Evolutionary conservation across 2,888 invertebrate genomes (phyloP), one percentile per base, ranked within the genome.

Genomic region (Thumatha senex): DNA sequence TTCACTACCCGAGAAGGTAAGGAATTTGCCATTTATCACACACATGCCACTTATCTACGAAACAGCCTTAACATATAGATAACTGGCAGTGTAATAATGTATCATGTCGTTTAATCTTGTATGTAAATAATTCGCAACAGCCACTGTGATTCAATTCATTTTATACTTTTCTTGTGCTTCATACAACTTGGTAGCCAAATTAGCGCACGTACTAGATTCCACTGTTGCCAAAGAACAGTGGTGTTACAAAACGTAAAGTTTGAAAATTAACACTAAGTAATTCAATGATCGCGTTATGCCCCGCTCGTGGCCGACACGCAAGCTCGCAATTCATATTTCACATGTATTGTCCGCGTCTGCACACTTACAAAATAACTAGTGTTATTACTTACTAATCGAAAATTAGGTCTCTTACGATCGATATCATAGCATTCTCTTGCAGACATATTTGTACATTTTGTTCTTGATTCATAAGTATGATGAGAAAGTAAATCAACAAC

Each of bases 1-100:
- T 96, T 96, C 92, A 96, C 95, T 89, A 98, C 97, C 82, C 96
- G 97, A 93, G 97, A 98, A 95, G 97, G 97, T 96, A 92, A 93
- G 91, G 84, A 75, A 82, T 84, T 82, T 73, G 82, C 78, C 74
- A 80, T 81, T 85, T 85, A 83, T 80, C 82, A 84, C 73, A 67
- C 76, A 76, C 76, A 73, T 70, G 73, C 76, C 72, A 77, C 73
- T 80, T 78, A 74, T 78, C 77, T 72, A 74, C 67, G 63, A 67
- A 66, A 70, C 67, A 67, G 66, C 72, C 65, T 64, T 63, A 66
- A 69, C 67, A 51, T 54, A 64, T 54, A 68, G 73, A 74, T 76
- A 70, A 68, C 69, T 64, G 60, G 52, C 54, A 60, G 56, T 60
- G 49, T 67, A 66, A 69, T 67, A 66, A 69, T 76, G 71, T 57